These are phyloP conservation scores for Sorex fumeus DNA, from an alignment of 2,113 vertebrate species.

Conservation along the genomic window DNA sequence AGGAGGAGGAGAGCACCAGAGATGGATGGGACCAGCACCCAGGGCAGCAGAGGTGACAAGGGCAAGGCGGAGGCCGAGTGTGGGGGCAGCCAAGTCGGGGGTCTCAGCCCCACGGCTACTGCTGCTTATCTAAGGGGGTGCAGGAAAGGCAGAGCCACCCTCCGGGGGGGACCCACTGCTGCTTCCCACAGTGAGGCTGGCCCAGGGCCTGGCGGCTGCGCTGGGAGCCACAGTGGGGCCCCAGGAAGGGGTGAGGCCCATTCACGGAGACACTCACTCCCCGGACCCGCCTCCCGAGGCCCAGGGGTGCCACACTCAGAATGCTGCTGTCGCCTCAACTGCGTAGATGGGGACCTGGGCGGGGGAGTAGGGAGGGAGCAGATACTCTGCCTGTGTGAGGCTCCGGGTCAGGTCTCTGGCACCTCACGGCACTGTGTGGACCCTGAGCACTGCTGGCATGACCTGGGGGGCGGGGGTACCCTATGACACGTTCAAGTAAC, in stretches of 20 bases:
- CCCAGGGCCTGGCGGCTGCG: neutral
- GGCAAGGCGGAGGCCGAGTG: rapidly evolving
- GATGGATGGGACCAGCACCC: rapidly evolving
- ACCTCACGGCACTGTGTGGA: neutral
- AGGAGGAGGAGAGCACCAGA: no score
- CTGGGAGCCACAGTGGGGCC: rapidly evolving
- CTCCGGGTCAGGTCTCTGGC: neutral
- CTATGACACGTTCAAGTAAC: no score
- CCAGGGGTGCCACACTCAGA: rapidly evolving
- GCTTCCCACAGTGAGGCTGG: neutral
- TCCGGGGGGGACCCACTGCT: neutral
- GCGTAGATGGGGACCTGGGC: no score
- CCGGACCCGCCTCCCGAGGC: rapidly evolving
- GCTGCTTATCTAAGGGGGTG: neutral
- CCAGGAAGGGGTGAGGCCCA: neutral
- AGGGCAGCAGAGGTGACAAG: neutral
- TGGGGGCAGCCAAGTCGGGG: rapidly evolving
- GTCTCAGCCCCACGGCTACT: neutral
- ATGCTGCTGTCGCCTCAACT: neutral
- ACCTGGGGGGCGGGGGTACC: no score
- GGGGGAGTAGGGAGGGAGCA: no score
- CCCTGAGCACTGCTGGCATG: neutral
- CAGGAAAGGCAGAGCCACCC: neutral
- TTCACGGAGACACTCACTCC: neutral
- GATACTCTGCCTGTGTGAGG: neutral